Evolutionary conservation across 2,113 vertebrate species (phyloP).

Genomic region (Psammodynastes pulverulentus): DNA sequence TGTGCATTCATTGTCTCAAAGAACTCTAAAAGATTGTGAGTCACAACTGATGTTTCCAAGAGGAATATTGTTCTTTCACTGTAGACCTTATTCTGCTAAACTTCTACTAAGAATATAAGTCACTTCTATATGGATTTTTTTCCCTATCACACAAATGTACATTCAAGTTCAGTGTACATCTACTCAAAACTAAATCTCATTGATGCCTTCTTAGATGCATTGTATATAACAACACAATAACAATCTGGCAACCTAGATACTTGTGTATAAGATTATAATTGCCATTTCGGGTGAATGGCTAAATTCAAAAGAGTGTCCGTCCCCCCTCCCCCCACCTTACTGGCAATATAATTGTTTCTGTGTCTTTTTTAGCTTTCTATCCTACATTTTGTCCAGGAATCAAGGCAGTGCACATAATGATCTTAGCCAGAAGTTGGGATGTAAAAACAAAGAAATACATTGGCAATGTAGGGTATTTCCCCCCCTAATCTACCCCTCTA

Average conservation of each 20-base stretch:
- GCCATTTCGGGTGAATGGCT: background rate
- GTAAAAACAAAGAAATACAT: background rate
- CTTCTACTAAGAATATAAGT: background rate
- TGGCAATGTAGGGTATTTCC: background rate
- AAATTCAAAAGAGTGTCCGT: background rate
- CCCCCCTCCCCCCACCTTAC: background rate
- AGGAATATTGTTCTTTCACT: background rate
- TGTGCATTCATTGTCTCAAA: background rate
- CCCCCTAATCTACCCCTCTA: background rate
- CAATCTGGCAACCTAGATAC: background rate
- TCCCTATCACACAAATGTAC: background rate
- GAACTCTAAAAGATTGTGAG: background rate
- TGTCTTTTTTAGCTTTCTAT: background rate
- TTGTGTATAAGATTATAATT: background rate
- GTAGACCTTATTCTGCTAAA: background rate
- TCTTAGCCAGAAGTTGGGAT: background rate
- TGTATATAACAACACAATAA: background rate
- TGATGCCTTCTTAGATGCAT: background rate
- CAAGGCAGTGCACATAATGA: background rate
- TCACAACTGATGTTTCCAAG: background rate
- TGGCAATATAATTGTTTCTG: background rate
- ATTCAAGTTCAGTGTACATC: background rate
- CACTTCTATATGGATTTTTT: background rate
- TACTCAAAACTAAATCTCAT: background rate
- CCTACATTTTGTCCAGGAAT: background rate